phyloP scores from a whole-genome alignment of 2,888 invertebrate species.

The Agrochola macilenta region DNA sequence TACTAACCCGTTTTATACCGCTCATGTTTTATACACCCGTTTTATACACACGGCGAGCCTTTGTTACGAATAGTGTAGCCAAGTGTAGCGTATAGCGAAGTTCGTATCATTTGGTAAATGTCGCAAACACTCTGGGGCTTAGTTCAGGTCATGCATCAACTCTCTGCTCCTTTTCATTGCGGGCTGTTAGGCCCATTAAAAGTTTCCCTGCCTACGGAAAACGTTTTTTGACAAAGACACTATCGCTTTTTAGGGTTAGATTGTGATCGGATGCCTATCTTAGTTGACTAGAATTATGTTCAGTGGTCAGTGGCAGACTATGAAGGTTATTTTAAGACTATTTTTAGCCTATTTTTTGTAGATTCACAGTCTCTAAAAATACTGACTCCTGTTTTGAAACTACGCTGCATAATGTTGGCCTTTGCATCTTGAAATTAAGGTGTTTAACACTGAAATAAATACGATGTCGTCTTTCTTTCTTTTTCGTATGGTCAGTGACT shows the following conservation, averaged over 20 bases:
- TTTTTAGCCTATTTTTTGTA: no score
- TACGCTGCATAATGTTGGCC: no score
- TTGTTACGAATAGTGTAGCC: constrained; percentile 45
- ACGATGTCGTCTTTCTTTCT: no score
- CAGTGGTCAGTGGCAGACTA: neutral
- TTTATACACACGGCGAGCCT: constrained; percentile 36
- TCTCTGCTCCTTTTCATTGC: constrained; percentile 25
- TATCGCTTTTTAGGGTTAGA: neutral
- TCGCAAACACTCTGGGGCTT: constrained; percentile 31
- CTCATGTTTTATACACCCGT: constrained; percentile 40
- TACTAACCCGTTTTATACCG: constrained; percentile 32
- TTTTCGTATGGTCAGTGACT: no score
- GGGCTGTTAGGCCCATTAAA: constrained; percentile 75
- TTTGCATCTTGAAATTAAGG: neutral
- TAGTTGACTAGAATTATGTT: constrained; percentile 1
- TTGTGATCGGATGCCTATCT: constrained; percentile 1
- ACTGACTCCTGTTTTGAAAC: neutral
- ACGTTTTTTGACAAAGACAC: constrained; percentile 52
- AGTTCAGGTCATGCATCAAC: constrained; percentile 25
- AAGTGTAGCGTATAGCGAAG: constrained; percentile 18
- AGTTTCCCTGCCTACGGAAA: constrained; percentile 69
- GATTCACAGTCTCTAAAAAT: neutral
- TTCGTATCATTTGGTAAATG: constrained; percentile 47
- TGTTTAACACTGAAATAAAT: neutral
- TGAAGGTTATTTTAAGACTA: neutral